A percentile compares a stretch with the other conserved stretches of the same genome.
phyloP scores from a whole-genome alignment of 64 coral and sea anemone species.

The Porites australiensis region DNA sequence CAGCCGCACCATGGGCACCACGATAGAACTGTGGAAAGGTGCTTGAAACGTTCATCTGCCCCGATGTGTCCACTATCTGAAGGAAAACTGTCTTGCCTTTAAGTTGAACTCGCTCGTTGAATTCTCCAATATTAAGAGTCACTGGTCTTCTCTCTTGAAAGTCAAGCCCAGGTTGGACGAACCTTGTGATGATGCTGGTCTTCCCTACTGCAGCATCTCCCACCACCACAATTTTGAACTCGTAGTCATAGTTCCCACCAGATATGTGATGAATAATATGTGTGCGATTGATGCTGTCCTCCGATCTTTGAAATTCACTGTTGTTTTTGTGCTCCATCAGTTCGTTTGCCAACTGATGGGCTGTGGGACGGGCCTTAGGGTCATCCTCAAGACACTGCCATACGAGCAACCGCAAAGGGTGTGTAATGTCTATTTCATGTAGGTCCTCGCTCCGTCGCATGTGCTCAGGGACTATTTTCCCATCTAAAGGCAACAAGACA shows the following conservation, averaged over 20 bases:
- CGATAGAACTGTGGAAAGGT: slow-evolving; percentile 72
- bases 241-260: slow-evolving; percentile 45
- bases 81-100: slow-evolving; percentile 76
- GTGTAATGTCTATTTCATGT: slow-evolving; percentile 1
- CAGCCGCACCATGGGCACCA: slow-evolving; percentile 47
- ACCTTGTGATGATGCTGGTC: slow-evolving; percentile 56
- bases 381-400: slow-evolving; percentile 42
- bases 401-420: slow-evolving; percentile 57
- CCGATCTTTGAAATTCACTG: background rate
- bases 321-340: slow-evolving; percentile 1
- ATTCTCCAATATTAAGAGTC: slow-evolving; percentile 46
- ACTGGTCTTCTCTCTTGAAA: background rate
- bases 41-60: slow-evolving; percentile 43
- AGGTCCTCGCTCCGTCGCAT: slow-evolving; percentile 59
- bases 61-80: slow-evolving; percentile 88
- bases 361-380: slow-evolving; percentile 57
- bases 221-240: slow-evolving; percentile 67
- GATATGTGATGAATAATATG: background rate
- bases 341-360: slow-evolving; percentile 18
- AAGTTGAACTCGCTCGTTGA: slow-evolving; percentile 64
- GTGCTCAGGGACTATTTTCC: slow-evolving; percentile 38
- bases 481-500: slow-evolving; percentile 41
- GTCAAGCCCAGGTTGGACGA: slow-evolving; percentile 6
- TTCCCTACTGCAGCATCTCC: slow-evolving; percentile 70
- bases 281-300: background rate